Percentiles rank a stretch among this genome's conserved stretches.
These are phyloP conservation scores for Acromyrmex heyeri DNA, from an alignment of 1,140 invertebrate species.

Conservation along the genomic window DNA sequence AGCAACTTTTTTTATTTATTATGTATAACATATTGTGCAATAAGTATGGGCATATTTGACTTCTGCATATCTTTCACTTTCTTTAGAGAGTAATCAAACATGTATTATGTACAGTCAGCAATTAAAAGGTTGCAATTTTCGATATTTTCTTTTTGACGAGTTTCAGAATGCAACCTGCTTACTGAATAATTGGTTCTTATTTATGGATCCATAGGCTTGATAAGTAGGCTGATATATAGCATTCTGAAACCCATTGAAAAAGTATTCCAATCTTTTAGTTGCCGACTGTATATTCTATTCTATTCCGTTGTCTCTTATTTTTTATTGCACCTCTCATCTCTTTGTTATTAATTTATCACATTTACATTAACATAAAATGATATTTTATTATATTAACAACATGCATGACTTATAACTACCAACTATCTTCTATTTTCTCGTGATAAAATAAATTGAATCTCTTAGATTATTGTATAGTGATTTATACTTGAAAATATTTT, in stretches of 20 bases:
- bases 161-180: too few relatives aligned
- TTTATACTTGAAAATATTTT: slow-evolving; percentile 8
- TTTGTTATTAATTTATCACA: slow-evolving; percentile 34
- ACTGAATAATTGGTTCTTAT: too few relatives aligned
- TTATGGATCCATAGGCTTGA: too few relatives aligned
- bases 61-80: slow-evolving; percentile 12
- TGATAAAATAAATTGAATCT: slow-evolving; percentile 59
- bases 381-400: slow-evolving; percentile 50
- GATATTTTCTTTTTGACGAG: too few relatives aligned
- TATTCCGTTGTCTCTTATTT: background rate
- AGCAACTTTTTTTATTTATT: slow-evolving; percentile 34
- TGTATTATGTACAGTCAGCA: background rate
- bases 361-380: slow-evolving; percentile 40
- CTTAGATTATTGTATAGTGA: slow-evolving; percentile 2
- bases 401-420: slow-evolving; percentile 49
- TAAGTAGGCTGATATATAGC: too few relatives aligned
- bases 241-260: too few relatives aligned
- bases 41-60: slow-evolving; percentile 3
- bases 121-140: too few relatives aligned
- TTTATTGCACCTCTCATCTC: slow-evolving; percentile 46
- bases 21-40: background rate
- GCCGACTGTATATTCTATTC: background rate
- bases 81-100: background rate
- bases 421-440: slow-evolving; percentile 38
- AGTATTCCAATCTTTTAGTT: too few relatives aligned